These are phyloP conservation scores for Abramis brama DNA, from an alignment of 2,113 vertebrate genomes.

Conservation along the genomic window DNA sequence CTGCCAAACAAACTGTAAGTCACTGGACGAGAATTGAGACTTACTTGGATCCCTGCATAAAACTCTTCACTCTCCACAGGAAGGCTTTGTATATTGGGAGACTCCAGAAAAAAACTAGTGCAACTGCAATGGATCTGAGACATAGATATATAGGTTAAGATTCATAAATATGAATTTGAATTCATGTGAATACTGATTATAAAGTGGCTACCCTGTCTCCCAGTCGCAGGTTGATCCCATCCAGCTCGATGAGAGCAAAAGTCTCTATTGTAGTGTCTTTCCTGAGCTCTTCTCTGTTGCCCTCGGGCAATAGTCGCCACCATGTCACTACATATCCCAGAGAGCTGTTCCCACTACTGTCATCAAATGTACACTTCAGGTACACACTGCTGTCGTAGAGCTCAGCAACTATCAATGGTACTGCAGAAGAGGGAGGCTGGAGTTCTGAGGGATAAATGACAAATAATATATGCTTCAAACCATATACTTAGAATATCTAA, in stretches of 20 bases:
- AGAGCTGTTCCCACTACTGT: constrained; percentile 71
- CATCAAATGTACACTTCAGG: constrained; percentile 82
- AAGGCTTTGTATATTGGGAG: constrained; percentile 73
- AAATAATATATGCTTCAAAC: neutral
- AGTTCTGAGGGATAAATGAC: constrained; percentile 51
- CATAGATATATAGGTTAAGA: neutral
- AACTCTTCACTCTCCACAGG: constrained; percentile 83
- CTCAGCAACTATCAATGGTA: constrained; percentile 75
- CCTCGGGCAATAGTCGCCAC: constrained; percentile 82
- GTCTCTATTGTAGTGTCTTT: constrained; percentile 81
- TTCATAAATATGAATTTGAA: neutral
- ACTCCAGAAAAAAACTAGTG: constrained; percentile 84
- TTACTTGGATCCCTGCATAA: constrained; percentile 82
- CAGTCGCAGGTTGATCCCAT: constrained; percentile 87
- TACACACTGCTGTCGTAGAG: constrained; percentile 71
- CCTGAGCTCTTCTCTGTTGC: constrained; percentile 83
- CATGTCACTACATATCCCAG: constrained; percentile 83
- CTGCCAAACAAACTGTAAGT: neutral
- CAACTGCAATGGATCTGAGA: constrained; percentile 84
- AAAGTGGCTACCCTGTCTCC: constrained; percentile 81
- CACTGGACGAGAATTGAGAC: neutral
- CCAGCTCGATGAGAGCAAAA: constrained; percentile 84
- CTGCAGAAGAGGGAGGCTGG: constrained; percentile 68
- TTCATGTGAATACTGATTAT: neutral
- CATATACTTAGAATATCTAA: neutral